A percentile compares a stretch with the other conserved stretches of the same genome.
These are phyloP conservation scores for Andricus grossulariae DNA, from an alignment of 1,140 invertebrate genomes.

Conservation along the genomic window DNA sequence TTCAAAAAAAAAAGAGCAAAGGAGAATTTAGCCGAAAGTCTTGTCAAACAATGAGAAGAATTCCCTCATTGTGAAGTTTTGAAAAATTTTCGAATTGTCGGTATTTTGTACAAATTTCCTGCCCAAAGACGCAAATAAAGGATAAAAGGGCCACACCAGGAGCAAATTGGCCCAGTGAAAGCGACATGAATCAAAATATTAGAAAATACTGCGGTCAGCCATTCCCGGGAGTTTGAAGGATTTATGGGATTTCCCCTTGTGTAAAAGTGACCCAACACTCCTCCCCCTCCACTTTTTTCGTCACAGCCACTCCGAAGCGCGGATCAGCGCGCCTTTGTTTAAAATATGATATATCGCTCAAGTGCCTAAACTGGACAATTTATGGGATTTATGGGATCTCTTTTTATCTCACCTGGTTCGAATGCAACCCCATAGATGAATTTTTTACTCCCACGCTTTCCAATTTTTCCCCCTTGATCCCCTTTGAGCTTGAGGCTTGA, in stretches of 20 bases:
- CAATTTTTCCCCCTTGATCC: slow-evolving; percentile 34
- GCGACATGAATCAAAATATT: slow-evolving; percentile 73
- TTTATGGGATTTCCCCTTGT: slow-evolving; percentile 65
- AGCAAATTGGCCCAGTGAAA: slow-evolving; percentile 71
- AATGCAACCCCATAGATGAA: slow-evolving; percentile 29
- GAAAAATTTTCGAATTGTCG: background rate
- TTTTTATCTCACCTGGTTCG: slow-evolving; percentile 39
- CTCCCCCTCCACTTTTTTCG: slow-evolving; percentile 37
- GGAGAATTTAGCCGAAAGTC: too few species aligned
- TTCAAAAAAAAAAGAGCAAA: too few species aligned
- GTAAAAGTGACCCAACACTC: slow-evolving; percentile 53
- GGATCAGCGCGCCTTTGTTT: slow-evolving; percentile 71
- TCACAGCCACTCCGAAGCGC: slow-evolving; percentile 49
- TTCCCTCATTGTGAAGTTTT: slow-evolving; percentile 27
- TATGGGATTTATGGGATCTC: slow-evolving; percentile 59
- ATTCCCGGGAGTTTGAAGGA: slow-evolving; percentile 62
- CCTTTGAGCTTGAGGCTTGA: slow-evolving; percentile 2
- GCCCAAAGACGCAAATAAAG: slow-evolving; percentile 71
- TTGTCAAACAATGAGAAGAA: slow-evolving; percentile 33
- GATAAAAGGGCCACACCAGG: slow-evolving; percentile 64
- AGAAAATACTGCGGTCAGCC: slow-evolving; percentile 66
- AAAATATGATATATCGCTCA: slow-evolving; percentile 74
- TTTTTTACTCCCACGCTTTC: slow-evolving; percentile 55
- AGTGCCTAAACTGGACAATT: slow-evolving; percentile 70
- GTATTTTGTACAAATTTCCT: slow-evolving; percentile 65